Evolutionary conservation across 2,888 invertebrate species (phyloP).

Genomic region (Harpalus rufipes): DNA sequence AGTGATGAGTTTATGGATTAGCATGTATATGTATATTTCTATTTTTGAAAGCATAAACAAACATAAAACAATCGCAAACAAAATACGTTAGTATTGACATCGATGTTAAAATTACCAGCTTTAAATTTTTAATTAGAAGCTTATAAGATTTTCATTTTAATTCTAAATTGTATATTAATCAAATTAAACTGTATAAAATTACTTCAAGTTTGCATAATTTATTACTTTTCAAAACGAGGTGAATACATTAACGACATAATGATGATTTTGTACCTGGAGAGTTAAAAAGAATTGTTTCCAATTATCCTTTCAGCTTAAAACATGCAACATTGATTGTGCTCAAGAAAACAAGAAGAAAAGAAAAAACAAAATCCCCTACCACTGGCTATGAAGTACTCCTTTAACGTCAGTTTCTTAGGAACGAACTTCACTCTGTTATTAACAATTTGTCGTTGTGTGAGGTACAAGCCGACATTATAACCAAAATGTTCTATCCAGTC

Average conservation of each 20-base stretch:
- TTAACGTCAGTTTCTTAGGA: conserved; percentile 1
- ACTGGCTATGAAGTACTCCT: neutral
- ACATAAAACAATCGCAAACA: no score
- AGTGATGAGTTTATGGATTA: no score
- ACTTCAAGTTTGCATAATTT: neutral
- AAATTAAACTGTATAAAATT: neutral
- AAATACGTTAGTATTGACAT: neutral
- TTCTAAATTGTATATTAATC: neutral
- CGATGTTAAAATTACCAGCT: neutral
- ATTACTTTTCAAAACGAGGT: neutral
- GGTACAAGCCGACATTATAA: neutral
- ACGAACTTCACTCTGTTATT: neutral
- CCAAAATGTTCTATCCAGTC: conserved; percentile 5
- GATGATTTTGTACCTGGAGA: neutral
- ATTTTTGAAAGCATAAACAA: no score
- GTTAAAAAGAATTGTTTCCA: neutral
- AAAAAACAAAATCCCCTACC: neutral
- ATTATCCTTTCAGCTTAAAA: neutral
- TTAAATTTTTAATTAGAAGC: neutral
- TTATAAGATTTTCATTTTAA: neutral
- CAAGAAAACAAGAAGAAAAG: neutral
- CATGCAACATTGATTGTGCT: neutral
- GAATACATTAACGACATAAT: neutral
- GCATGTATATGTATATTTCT: no score
- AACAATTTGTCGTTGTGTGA: neutral